These are phyloP conservation scores for Gambusia holbrooki DNA, from an alignment of 2,113 vertebrate species.

Conservation along the genomic window DNA sequence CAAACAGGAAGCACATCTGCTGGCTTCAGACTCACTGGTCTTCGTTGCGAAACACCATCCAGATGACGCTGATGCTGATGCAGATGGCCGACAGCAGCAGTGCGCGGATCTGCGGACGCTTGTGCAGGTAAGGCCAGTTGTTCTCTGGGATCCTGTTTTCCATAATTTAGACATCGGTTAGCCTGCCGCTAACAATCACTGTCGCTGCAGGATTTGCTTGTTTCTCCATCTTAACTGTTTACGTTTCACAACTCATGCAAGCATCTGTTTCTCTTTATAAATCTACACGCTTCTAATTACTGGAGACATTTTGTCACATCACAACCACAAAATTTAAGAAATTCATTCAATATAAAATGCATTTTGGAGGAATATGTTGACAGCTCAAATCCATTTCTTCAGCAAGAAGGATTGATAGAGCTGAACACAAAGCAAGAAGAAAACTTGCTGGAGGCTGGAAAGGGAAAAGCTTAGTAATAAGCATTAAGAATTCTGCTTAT, in stretches of 20 bases:
- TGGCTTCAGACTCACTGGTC: slow-evolving; percentile 86
- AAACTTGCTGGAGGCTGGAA: too few relatives aligned
- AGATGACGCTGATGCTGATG: slow-evolving; percentile 84
- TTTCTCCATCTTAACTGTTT: not conserved
- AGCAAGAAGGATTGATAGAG: too few relatives aligned
- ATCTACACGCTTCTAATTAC: not conserved
- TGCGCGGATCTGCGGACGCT: slow-evolving; percentile 88
- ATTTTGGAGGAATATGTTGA: too few relatives aligned
- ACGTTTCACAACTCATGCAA: not conserved
- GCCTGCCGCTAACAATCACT: not conserved
- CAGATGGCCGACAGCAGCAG: slow-evolving; percentile 87
- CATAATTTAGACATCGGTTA: not conserved
- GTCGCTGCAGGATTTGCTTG: not conserved
- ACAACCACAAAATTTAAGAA: not conserved
- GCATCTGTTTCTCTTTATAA: not conserved
- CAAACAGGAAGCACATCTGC: not conserved
- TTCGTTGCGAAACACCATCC: slow-evolving; percentile 93
- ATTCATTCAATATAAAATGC: too few relatives aligned
- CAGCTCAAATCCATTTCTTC: too few relatives aligned
- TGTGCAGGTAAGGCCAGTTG: slow-evolving; percentile 91
- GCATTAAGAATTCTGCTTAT: too few relatives aligned
- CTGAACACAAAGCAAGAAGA: too few relatives aligned
- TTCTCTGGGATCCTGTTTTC: slow-evolving; percentile 86
- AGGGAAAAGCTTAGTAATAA: too few relatives aligned
- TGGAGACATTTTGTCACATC: not conserved